phyloP scores from a whole-genome alignment of 2,888 invertebrate species.

The Altica lythri region DNA sequence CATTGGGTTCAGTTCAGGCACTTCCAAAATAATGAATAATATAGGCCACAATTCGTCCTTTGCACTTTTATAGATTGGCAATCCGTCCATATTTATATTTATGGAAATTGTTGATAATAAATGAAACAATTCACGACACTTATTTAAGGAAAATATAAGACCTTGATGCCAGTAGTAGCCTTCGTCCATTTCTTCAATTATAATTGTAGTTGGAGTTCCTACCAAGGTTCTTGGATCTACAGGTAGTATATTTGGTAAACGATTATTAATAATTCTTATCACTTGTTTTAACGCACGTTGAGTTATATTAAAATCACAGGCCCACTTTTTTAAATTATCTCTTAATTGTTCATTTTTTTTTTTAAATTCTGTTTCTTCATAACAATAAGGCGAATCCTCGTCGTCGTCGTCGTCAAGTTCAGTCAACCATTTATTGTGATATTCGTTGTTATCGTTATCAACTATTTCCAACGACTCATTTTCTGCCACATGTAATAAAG shows the following conservation, averaged over 20 bases:
- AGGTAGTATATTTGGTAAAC: constrained; percentile 7
- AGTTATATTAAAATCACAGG: constrained; percentile 14
- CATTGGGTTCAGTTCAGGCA: constrained; percentile 10
- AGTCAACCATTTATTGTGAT: constrained; percentile 11
- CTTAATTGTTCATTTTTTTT: constrained; percentile 12
- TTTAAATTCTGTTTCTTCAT: constrained; percentile 1
- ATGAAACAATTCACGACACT: constrained; percentile 5
- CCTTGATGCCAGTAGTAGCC: constrained; percentile 15
- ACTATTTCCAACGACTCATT: constrained; percentile 6
- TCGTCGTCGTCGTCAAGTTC: constrained; percentile 14
- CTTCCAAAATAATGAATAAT: constrained; percentile 17
- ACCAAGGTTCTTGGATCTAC: constrained; percentile 18
- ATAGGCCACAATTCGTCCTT: constrained; percentile 25
- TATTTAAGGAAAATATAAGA: neutral
- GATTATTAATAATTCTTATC: neutral
- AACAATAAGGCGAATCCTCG: constrained; percentile 1
- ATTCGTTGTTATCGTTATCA: constrained; percentile 5
- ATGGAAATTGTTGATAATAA: constrained; percentile 5
- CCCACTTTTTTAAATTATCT: constrained; percentile 14
- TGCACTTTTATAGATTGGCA: constrained; percentile 20
- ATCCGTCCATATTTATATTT: constrained; percentile 12
- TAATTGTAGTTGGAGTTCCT: constrained; percentile 12
- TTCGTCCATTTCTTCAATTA: constrained; percentile 4
- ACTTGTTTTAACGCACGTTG: constrained; percentile 16
- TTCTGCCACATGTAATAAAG: neutral